These are phyloP conservation scores for Podiceps cristatus DNA, from an alignment of 2,113 vertebrate genomes.

Conservation along the genomic window DNA sequence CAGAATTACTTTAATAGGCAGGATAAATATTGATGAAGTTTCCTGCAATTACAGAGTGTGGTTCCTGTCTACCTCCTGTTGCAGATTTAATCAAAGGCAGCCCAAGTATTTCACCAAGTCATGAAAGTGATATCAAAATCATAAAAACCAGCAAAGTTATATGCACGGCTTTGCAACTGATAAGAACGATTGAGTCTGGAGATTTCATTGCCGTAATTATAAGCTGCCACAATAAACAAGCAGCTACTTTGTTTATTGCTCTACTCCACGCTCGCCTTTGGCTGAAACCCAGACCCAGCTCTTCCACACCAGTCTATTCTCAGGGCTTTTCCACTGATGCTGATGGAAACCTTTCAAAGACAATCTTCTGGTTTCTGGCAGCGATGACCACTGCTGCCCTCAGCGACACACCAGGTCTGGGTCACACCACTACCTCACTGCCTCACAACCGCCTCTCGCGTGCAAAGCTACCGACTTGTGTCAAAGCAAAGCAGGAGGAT, in stretches of 20 bases:
- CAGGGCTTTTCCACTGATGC: background rate
- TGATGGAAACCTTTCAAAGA: rapidly evolving
- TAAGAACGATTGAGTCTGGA: background rate
- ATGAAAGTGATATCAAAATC: background rate
- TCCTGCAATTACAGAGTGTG: background rate
- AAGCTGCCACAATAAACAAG: conserved; percentile 11
- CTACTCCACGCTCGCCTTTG: background rate
- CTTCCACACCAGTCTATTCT: background rate
- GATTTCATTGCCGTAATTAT: background rate
- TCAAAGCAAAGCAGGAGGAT: background rate
- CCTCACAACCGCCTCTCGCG: background rate
- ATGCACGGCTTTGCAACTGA: background rate
- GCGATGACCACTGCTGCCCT: background rate
- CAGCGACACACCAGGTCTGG: background rate
- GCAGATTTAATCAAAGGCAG: background rate
- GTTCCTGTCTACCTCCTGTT: background rate
- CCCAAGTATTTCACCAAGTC: background rate
- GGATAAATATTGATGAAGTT: background rate
- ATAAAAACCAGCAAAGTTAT: background rate
- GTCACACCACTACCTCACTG: too few relatives aligned
- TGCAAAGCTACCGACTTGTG: background rate
- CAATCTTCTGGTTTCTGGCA: background rate
- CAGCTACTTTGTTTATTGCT: background rate
- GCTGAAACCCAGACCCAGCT: background rate
- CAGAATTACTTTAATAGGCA: background rate